Base-by-base conservation (phyloP, 1,140 invertebrate species). In the Coenobita brevimanus region DNA sequence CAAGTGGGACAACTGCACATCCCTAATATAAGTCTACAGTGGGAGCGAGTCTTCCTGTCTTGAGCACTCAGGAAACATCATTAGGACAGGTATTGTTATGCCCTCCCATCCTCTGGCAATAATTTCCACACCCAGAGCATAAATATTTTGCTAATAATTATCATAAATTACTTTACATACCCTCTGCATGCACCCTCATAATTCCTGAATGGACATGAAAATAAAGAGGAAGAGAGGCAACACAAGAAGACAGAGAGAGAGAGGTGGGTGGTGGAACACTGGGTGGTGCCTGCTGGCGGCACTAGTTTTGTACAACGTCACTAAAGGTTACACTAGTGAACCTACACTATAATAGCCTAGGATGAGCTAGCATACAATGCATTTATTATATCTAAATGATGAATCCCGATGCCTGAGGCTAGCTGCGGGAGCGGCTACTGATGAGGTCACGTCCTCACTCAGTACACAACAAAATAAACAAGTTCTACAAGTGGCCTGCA, bases 401-500 rank as follows among this genome's bases (percentile, higher is more conserved):
- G 78, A 67, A 78, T 87, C 64, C 78, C 76, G 69, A 64, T 85
- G 78, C 46, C 85, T 60, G 60, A 73, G 85, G 76, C 64, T 73
- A 67, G 81, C 81, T 71, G 81, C 81, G 46, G 36, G 67, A 80
- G 85, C 76, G 57, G 79, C 85, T 87, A 87, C 76, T 38, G 85
- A 60, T 78, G 85, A 64, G 85, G 85, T 69, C 76, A 62, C 46
- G 76, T 79, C 62, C 75, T 69, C 60, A 87, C 76, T 54, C 64
- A 43, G 64, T 46, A 80, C 71, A 87, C 64, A 87, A 71, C 69
- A 86, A 87, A 57, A 87, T 17, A 79, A 79, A 79, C 67, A 85
- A 85, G 36, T 71, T 50, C 85, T 87, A 87, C 76, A 75, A 87
- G 85, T 87, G 85, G 85, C 85, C 85, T 80, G 85, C 85, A 83